phyloP scores from a whole-genome alignment of 2,113 vertebrate species.

The Chitala chitala region DNA sequence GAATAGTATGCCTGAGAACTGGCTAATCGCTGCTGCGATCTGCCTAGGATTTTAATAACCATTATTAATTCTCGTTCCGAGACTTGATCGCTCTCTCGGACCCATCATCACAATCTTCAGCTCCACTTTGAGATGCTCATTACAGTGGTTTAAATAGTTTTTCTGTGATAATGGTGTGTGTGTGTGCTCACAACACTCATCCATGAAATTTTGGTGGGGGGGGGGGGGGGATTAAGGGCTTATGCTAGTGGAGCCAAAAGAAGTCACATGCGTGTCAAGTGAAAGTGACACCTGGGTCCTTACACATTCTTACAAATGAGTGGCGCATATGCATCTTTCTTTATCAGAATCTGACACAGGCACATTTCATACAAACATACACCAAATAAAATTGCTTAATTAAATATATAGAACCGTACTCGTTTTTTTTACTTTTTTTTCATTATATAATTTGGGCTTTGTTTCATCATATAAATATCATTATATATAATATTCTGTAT shows the following conservation, averaged over 20 bases:
- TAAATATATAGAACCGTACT: no score
- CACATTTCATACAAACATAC: no score
- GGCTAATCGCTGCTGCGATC: neutral
- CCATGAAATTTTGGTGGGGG: constrained; percentile 25
- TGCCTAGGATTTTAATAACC: constrained; percentile 36
- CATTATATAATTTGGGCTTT: no score
- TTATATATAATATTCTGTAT: no score
- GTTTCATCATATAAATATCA: no score
- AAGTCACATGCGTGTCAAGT: neutral
- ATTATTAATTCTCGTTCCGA: constrained; percentile 40
- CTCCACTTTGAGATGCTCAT: constrained; percentile 35
- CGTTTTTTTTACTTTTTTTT: no score
- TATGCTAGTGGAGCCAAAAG: neutral
- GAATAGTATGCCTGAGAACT: neutral
- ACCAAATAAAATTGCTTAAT: no score
- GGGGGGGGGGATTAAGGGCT: constrained; percentile 17
- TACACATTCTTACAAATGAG: neutral
- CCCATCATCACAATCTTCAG: constrained; percentile 34
- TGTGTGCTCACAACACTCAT: no score
- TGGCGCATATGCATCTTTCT: no score
- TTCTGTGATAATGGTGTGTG: constrained; percentile 15
- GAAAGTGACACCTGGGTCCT: neutral
- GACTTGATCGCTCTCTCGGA: constrained; percentile 34
- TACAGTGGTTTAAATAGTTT: constrained; percentile 22
- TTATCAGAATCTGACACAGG: no score